Evolutionary conservation across 1,140 invertebrate genomes (phyloP).

Genomic region (Magallana gigas): DNA sequence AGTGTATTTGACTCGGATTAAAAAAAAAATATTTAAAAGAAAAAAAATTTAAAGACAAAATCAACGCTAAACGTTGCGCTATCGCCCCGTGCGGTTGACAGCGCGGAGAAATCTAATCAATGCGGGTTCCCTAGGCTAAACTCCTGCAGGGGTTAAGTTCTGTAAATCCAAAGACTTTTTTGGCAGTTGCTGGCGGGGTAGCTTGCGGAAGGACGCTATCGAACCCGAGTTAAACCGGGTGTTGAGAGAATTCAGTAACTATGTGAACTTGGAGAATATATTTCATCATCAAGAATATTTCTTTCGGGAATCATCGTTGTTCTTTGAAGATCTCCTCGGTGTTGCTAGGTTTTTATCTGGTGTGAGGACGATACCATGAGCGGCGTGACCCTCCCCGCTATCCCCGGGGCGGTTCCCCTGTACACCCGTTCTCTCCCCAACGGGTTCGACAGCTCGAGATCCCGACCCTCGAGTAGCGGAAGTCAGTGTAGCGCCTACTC

Average conservation of each 20-base stretch:
- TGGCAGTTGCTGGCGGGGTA: slow-evolving; percentile 8
- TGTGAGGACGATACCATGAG: slow-evolving; percentile 46
- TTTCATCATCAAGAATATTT: too few species aligned
- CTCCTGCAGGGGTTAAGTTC: slow-evolving; percentile 4
- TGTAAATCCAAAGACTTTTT: background rate
- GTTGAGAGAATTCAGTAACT: background rate
- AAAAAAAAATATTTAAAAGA: background rate
- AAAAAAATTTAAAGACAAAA: background rate
- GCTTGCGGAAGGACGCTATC: background rate
- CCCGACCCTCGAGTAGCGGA: slow-evolving; percentile 56
- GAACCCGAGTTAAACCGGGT: background rate
- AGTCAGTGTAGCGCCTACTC: slow-evolving; percentile 56
- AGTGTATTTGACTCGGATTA: slow-evolving; percentile 25
- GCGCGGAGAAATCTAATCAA: slow-evolving; percentile 20
- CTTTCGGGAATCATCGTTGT: too few species aligned
- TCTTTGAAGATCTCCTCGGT: background rate
- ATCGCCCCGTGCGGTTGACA: background rate
- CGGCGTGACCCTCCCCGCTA: slow-evolving; percentile 57
- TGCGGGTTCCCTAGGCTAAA: background rate
- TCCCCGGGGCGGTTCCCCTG: slow-evolving; percentile 56
- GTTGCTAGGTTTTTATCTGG: background rate
- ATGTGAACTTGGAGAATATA: background rate
- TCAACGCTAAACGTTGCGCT: slow-evolving; percentile 8
- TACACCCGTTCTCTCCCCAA: slow-evolving; percentile 48
- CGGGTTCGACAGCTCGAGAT: slow-evolving; percentile 23